Base-by-base conservation (phyloP, 2,888 invertebrate species). In the Phengaris arion region DNA sequence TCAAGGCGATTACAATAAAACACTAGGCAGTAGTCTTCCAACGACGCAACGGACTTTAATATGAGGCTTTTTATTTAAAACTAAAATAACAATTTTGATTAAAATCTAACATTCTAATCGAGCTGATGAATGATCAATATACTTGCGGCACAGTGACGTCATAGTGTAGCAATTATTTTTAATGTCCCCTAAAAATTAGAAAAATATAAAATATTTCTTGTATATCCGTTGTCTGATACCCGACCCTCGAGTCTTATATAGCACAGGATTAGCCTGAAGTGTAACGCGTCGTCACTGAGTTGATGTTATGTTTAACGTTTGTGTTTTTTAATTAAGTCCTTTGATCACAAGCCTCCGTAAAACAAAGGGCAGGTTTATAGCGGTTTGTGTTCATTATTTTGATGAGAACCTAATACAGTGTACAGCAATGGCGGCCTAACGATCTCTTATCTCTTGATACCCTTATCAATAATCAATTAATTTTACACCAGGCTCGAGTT, bases 401-500 rank as follows among this genome's bases (percentile, higher is more conserved):
- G 64, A 64, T 45, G 64, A 64, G 35, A 64, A 35, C 35, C 64
- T 64, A 64, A 35, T 64, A 64, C 64, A 12, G 64, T 35, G 35
- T 64, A 64, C 64, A 13, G 64, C 12, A 13, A 64, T 64, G 6
- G 35, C 64, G 64, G 35, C 13, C 35, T 64, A 64, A 64, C 64
- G 13, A 64, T 35, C 13, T 45, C 64, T 64, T 64, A 64, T 64
- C 64, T 64, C 64, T 35, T 45, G 64, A 12, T 64, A 64, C 64
- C 64, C 64, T 64, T 64, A 64, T 64, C 64, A 64, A 64, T 64
- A 35, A 35, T 64, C 64, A 64, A 64, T 64, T 64, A 45, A 64
- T 64, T 64, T 45, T 64, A 13, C 6, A 45, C 64, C 6, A 64
- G 35, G 64, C 35, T 64, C 64, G 64, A 35, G 64, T 64, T 64